A percentile compares a stretch with the other conserved stretches of the same genome.
These are phyloP conservation scores for Zootoca vivipara DNA, from an alignment of 2,113 vertebrate species.

Conservation along the genomic window DNA sequence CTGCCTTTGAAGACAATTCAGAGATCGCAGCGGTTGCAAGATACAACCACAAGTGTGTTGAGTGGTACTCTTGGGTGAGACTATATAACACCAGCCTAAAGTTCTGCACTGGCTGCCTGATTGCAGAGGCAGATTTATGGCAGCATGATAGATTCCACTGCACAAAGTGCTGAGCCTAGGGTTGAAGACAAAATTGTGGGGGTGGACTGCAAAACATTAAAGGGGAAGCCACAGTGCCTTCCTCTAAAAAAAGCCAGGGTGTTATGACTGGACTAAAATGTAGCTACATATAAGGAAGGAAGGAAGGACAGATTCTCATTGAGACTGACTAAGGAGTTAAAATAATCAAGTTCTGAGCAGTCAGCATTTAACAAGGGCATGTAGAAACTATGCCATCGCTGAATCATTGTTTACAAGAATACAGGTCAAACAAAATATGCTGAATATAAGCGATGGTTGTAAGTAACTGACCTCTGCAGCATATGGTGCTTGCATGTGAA, in stretches of 20 bases:
- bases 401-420: constrained; percentile 43
- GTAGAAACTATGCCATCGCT: constrained; percentile 55
- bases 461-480: background rate
- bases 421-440: constrained; percentile 40
- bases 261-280: background rate
- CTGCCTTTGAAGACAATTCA: no score
- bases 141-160: no score
- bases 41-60: no score
- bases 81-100: no score
- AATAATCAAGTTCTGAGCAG: constrained; percentile 23
- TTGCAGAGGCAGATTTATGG: no score
- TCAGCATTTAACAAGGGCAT: constrained; percentile 59
- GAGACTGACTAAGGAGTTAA: background rate
- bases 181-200: background rate
- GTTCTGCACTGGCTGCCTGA: no score
- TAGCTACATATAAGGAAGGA: no score
- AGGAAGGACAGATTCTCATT: background rate
- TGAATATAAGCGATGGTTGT: constrained; percentile 29
- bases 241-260: background rate
- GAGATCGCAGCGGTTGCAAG: no score
- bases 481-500: constrained; percentile 31
- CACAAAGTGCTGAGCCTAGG: no score
- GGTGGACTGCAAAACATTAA: background rate
- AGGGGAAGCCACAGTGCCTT: background rate
- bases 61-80: no score